These are phyloP conservation scores for Nixonia krombeini DNA, from an alignment of 1,140 invertebrate genomes.

Conservation along the genomic window DNA sequence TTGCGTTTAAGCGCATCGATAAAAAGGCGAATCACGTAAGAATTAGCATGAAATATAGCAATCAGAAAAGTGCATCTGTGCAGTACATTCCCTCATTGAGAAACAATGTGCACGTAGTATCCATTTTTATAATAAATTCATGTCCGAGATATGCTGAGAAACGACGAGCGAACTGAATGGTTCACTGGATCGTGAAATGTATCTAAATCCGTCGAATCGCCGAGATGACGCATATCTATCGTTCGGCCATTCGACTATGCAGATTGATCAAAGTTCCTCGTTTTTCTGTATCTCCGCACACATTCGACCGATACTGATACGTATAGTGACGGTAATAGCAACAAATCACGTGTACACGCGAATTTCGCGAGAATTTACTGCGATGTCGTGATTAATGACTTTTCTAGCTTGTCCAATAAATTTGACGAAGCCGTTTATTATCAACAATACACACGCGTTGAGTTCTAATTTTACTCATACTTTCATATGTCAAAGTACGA, in stretches of 20 bases:
- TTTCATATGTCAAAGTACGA: too few relatives aligned
- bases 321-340: slow-evolving; percentile 37
- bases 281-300: slow-evolving; percentile 27
- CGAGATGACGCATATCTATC: slow-evolving; percentile 53
- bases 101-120: too few relatives aligned
- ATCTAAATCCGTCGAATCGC: slow-evolving; percentile 42
- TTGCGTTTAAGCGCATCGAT: too few relatives aligned
- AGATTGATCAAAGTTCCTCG: slow-evolving; percentile 50
- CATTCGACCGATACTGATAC: slow-evolving; percentile 26
- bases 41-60: neutral
- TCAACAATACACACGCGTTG: too few relatives aligned
- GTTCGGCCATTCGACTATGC: slow-evolving; percentile 33
- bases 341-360: slow-evolving; percentile 37
- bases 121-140: neutral
- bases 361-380: slow-evolving; percentile 31
- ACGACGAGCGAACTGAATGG: slow-evolving; percentile 38
- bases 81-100: neutral
- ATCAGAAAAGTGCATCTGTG: neutral
- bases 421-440: too few relatives aligned
- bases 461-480: too few relatives aligned
- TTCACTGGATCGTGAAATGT: slow-evolving; percentile 51
- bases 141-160: slow-evolving; percentile 2
- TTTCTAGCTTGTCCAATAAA: neutral
- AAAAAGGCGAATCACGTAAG: too few relatives aligned
- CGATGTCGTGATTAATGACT: neutral